Percentiles rank a stretch among this genome's conserved stretches.
These are phyloP conservation scores for Diarsia mendica DNA, from an alignment of 2,888 invertebrate species.

Conservation along the genomic window DNA sequence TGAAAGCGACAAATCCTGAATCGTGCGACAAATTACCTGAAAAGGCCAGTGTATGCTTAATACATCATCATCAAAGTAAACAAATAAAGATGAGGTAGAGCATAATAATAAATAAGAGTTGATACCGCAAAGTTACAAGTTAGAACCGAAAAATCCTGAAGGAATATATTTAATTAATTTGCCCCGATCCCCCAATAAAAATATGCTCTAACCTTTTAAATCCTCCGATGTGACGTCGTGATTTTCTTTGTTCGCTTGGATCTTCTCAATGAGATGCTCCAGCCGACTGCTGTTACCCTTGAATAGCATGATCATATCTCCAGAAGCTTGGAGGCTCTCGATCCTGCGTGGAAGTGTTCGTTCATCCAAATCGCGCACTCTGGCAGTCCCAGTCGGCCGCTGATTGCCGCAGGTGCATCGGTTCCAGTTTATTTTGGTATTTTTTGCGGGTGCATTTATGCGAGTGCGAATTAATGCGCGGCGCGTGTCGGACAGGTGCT, in stretches of 20 bases:
- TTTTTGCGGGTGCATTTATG: constrained; percentile 85
- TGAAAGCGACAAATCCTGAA: constrained; percentile 1
- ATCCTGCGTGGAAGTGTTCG: constrained; percentile 50
- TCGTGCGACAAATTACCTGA: neutral
- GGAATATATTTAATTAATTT: neutral
- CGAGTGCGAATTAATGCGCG: constrained; percentile 87
- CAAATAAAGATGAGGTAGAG: neutral
- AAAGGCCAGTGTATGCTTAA: neutral
- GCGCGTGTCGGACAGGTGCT: constrained; percentile 87
- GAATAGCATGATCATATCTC: constrained; percentile 93
- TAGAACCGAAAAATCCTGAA: too few relatives aligned
- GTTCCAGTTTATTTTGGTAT: constrained; percentile 86
- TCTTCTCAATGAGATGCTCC: constrained; percentile 96
- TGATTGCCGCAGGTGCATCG: constrained; percentile 87
- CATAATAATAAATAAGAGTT: neutral
- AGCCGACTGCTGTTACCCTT: constrained; percentile 96
- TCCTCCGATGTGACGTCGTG: constrained; percentile 89
- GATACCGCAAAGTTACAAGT: neutral
- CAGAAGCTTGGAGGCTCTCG: constrained; percentile 54
- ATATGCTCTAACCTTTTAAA: constrained; percentile 84
- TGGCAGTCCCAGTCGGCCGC: constrained; percentile 64
- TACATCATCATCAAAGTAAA: neutral
- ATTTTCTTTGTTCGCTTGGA: constrained; percentile 95
- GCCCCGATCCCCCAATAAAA: neutral
- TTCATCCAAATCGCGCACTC: constrained; percentile 64